These are phyloP conservation scores for Bombyx huttoni DNA, from an alignment of 2,888 invertebrate species.

Conservation along the genomic window DNA sequence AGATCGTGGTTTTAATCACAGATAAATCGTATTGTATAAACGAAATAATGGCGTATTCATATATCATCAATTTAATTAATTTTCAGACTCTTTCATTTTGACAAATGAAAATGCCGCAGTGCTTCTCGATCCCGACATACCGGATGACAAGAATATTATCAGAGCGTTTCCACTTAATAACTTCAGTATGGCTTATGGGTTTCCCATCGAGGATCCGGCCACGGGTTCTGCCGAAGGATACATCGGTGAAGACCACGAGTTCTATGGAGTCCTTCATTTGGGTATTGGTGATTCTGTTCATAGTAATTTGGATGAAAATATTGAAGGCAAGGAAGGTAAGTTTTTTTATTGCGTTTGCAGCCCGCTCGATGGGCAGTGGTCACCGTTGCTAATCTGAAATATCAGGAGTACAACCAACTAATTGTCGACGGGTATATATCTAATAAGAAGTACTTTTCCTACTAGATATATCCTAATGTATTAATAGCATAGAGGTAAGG, in stretches of 20 bases:
- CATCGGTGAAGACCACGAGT: conserved; percentile 52
- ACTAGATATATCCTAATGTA: no score
- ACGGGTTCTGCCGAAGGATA: conserved; percentile 56
- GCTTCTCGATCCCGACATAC: conserved; percentile 33
- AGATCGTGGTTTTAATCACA: no score
- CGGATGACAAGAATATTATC: conserved; percentile 9
- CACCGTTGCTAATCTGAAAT: no score
- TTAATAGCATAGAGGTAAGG: no score
- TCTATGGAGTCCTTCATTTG: conserved; percentile 52
- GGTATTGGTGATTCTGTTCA: conserved; percentile 15
- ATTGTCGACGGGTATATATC: no score
- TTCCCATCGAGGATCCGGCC: conserved; percentile 36
- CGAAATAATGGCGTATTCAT: background rate
- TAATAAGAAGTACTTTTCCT: no score
- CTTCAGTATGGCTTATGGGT: conserved; percentile 48
- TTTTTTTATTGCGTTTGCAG: no score
- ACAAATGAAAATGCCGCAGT: conserved; percentile 25
- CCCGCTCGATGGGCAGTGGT: no score
- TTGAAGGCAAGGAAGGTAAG: no score
- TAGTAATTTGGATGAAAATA: no score
- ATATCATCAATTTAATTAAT: background rate
- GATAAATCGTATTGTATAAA: no score
- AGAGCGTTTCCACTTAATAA: conserved; percentile 22
- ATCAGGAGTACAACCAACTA: no score
- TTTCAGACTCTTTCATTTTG: conserved; percentile 27